Base-by-base conservation (phyloP, 2,888 invertebrate species). In the Erpobdella octoculata region DNA sequence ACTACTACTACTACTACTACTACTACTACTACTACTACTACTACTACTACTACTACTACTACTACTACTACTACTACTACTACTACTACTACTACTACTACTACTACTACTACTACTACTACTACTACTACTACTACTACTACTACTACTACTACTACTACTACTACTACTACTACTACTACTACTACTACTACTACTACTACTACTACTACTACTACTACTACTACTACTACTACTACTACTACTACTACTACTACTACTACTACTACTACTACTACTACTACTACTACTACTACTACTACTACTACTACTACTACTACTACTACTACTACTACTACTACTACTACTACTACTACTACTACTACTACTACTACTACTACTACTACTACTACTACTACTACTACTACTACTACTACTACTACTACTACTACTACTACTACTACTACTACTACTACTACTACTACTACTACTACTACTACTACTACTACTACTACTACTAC, bases 341-440 rank as follows among this genome's bases (percentile, higher is more conserved):
- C 28, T 41, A 67, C 8, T 35, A 35, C 36, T 15, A 68, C 68
- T 68, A 65, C 65, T 65, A 65, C 65, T 65, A 65, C 65, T 65
- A 65, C 65, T 65, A 65, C 65, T 65, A 65, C 65, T 65, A 65
- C 65, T 65, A 65, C 65, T 65, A 65, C 65, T 65, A 65, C 65
- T 65, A 65, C 65, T 65, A 65, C 65, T 65, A 65, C 65, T 65
- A 65, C 65, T 65, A 65, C 65, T 65, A 65, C 65, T 65, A 65
- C 65, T 65, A 65, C 65, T 65, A 65, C 65, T 65, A 65, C 65
- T 65, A 65, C 65, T 65, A 65, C 65, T 65, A 65, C 65, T 65
- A 65, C 65, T 65, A 65, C 65, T 65, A 65, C 65, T 65, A 65
- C 65, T 65, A 65, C 65, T 65, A 65, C 65, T 65, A 65, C 65